Evolutionary conservation across 2,888 invertebrate species (phyloP).

Genomic region (Argynnis bischoffii): DNA sequence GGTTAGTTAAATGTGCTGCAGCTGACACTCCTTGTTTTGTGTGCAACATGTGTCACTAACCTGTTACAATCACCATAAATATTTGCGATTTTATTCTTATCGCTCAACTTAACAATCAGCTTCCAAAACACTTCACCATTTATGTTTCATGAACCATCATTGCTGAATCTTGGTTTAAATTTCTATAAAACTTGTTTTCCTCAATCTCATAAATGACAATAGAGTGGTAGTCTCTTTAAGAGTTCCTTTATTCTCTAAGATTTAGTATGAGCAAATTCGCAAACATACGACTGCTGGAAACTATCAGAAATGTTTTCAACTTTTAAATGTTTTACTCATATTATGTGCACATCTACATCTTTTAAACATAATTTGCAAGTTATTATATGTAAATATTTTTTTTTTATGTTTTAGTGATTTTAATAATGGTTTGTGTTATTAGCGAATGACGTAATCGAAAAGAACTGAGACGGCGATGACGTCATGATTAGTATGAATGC

Average conservation of each 20-base stretch:
- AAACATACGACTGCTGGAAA: no score
- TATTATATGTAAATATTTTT: background rate
- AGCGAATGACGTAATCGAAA: constrained; percentile 65
- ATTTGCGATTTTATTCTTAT: constrained; percentile 45
- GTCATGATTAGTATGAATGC: constrained; percentile 53
- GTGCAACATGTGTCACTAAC: constrained; percentile 80
- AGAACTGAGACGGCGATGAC: constrained; percentile 61
- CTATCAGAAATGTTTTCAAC: no score
- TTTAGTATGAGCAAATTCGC: no score
- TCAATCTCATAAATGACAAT: background rate
- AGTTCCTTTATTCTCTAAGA: no score
- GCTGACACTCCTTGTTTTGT: constrained; percentile 73
- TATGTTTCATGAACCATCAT: constrained; percentile 25
- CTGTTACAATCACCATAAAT: constrained; percentile 42
- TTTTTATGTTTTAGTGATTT: background rate
- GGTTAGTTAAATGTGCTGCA: constrained; percentile 80
- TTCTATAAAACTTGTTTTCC: background rate
- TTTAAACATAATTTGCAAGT: no score
- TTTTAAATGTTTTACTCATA: no score
- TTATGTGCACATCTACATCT: no score
- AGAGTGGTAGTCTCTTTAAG: background rate
- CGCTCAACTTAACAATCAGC: constrained; percentile 59
- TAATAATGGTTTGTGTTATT: constrained; percentile 15
- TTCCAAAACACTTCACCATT: constrained; percentile 41
- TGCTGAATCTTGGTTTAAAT: background rate